Percentiles rank a stretch among this genome's conserved stretches.
Conservation (phyloP, 2,113 vertebrate genomes). For the Callithrix jacchus region DNA sequence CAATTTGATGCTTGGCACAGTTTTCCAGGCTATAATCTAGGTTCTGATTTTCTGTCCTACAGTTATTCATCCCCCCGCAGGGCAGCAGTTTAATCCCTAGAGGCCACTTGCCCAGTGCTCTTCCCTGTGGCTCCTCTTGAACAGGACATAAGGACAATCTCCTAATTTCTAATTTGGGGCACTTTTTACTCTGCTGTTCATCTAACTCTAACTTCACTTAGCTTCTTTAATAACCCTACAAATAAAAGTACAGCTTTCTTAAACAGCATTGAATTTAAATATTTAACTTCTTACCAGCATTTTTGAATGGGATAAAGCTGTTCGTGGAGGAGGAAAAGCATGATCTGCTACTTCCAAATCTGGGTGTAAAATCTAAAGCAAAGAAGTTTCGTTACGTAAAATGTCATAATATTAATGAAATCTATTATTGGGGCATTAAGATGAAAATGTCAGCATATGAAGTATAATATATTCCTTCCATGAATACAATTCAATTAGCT, state of each 20-base stretch:
- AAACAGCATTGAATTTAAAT: slow-evolving; percentile 58
- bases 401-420: slow-evolving; percentile 50
- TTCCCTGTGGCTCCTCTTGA: neutral
- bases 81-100: neutral
- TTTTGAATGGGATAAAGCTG: slow-evolving; percentile 94
- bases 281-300: slow-evolving; percentile 92
- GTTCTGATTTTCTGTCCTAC: neutral
- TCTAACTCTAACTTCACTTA: neutral
- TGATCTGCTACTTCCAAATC: slow-evolving; percentile 98
- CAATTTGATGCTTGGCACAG: neutral
- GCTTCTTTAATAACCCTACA: slow-evolving; percentile 12
- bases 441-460: neutral
- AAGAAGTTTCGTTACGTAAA: slow-evolving; percentile 63
- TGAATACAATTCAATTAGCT: neutral
- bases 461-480: neutral
- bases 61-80: neutral
- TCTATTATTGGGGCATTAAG: neutral
- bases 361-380: slow-evolving; percentile 94
- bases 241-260: slow-evolving; percentile 8
- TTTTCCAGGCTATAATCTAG: neutral
- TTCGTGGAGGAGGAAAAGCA: slow-evolving; percentile 95
- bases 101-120: neutral
- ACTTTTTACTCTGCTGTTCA: neutral
- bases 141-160: neutral
- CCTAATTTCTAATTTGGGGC: neutral